Evolutionary conservation across 2,113 vertebrate genomes (phyloP).

Genomic region (Triplophysa siluroides): DNA sequence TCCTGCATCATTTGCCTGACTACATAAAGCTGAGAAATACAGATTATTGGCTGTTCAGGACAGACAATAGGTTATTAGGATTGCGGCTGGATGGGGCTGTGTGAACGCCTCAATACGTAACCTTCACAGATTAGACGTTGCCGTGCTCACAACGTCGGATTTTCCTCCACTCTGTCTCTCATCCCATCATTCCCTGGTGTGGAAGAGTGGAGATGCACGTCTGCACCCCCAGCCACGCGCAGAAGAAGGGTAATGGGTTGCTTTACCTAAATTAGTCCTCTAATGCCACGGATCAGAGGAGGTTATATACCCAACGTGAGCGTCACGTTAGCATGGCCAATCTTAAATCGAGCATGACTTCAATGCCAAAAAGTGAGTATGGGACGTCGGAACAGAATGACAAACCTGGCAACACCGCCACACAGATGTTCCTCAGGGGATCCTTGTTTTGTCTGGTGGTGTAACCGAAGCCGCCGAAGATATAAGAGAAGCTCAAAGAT

Average conservation of each 20-base stretch:
- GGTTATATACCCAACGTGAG: slow-evolving; percentile 22
- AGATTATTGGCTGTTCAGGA: slow-evolving; percentile 16
- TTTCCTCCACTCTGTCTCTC: slow-evolving; percentile 30
- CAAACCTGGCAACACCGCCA: slow-evolving; percentile 36
- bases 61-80: not conserved
- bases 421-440: not conserved
- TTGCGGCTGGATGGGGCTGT: not conserved
- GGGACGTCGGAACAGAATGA: slow-evolving; percentile 11
- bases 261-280: slow-evolving; percentile 34
- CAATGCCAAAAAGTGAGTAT: not conserved
- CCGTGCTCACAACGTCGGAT: slow-evolving; percentile 44
- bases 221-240: not conserved
- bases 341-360: slow-evolving; percentile 32
- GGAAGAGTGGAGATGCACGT: slow-evolving; percentile 50
- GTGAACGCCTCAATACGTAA: slow-evolving; percentile 13
- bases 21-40: slow-evolving; percentile 21
- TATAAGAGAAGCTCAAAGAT: slow-evolving; percentile 42
- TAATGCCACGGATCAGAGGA: slow-evolving; percentile 42
- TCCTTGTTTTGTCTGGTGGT: slow-evolving; percentile 9
- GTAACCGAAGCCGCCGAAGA: slow-evolving; percentile 28
- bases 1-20: slow-evolving; percentile 27
- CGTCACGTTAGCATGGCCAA: slow-evolving; percentile 4
- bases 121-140: slow-evolving; percentile 27
- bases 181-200: slow-evolving; percentile 49
- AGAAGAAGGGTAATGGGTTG: slow-evolving; percentile 31